These are phyloP conservation scores for Aphodius sticticus DNA, from an alignment of 2,888 invertebrate species.

Conservation along the genomic window DNA sequence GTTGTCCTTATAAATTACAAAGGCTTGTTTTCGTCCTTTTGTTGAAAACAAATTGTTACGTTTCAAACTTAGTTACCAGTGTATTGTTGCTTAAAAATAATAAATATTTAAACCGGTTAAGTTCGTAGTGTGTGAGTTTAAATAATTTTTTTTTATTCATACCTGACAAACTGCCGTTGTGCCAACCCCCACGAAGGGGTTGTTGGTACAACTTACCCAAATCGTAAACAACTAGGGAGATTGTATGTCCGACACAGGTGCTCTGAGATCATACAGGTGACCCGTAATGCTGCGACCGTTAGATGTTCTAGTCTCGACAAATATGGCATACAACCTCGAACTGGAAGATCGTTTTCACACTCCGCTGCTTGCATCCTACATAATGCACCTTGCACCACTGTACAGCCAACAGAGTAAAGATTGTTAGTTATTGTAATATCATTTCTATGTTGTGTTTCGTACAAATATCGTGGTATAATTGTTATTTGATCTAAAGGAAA, in stretches of 20 bases:
- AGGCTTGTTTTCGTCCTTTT: background rate
- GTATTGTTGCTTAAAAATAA: background rate
- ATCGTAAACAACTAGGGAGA: too few relatives aligned
- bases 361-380: conserved; percentile 7
- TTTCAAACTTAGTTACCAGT: conserved; percentile 12
- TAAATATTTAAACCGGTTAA: background rate
- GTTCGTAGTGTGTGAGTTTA: conserved; percentile 12
- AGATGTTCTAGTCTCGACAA: conserved; percentile 35
- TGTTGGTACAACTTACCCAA: too few relatives aligned
- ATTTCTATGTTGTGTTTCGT: too few relatives aligned
- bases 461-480: too few relatives aligned
- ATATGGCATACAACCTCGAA: conserved; percentile 29
- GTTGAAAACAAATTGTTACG: background rate
- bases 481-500: too few relatives aligned
- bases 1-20: too few relatives aligned
- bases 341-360: conserved; percentile 10
- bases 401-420: background rate
- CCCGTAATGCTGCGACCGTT: conserved; percentile 29
- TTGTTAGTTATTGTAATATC: too few relatives aligned
- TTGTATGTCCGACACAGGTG: background rate
- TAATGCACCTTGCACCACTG: background rate
- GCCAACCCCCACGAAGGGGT: too few relatives aligned
- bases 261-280: background rate
- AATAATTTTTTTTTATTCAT: background rate
- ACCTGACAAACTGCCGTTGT: too few relatives aligned